These are phyloP conservation scores for Celastrina argiolus DNA, from an alignment of 2,888 invertebrate genomes.

Conservation along the genomic window DNA sequence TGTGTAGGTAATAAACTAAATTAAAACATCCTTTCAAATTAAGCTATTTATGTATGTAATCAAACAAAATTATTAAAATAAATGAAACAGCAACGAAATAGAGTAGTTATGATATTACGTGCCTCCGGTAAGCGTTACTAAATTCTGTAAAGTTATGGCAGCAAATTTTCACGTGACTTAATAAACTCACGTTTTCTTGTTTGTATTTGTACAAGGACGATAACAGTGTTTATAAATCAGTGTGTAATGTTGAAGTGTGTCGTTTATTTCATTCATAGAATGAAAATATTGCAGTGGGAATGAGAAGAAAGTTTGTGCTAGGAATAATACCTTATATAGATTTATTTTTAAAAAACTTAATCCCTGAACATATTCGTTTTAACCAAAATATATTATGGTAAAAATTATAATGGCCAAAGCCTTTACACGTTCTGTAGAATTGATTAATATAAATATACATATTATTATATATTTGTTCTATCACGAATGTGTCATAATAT, in stretches of 20 bases:
- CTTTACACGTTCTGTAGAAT: no score
- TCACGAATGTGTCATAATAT: no score
- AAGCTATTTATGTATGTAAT: not conserved
- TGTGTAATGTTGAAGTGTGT: not conserved
- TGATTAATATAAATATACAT: no score
- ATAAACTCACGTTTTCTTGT: slow-evolving; percentile 16
- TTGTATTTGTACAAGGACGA: slow-evolving; percentile 3
- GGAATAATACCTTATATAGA: no score
- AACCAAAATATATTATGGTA: no score
- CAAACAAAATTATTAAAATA: not conserved
- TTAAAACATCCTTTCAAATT: no score
- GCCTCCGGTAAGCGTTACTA: not conserved
- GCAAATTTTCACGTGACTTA: slow-evolving; percentile 15
- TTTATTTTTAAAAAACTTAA: no score
- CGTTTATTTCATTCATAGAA: not conserved
- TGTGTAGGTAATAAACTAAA: no score
- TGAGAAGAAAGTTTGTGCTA: not conserved
- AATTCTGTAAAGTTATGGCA: slow-evolving; percentile 8
- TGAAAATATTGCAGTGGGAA: not conserved
- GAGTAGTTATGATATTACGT: slow-evolving; percentile 5
- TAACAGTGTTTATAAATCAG: slow-evolving; percentile 13
- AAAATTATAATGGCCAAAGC: no score
- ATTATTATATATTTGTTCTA: no score
- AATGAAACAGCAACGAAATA: not conserved
- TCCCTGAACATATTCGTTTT: no score